phyloP scores from a whole-genome alignment of 2,888 invertebrate genomes.

The Lasioglossum oenotherae region DNA sequence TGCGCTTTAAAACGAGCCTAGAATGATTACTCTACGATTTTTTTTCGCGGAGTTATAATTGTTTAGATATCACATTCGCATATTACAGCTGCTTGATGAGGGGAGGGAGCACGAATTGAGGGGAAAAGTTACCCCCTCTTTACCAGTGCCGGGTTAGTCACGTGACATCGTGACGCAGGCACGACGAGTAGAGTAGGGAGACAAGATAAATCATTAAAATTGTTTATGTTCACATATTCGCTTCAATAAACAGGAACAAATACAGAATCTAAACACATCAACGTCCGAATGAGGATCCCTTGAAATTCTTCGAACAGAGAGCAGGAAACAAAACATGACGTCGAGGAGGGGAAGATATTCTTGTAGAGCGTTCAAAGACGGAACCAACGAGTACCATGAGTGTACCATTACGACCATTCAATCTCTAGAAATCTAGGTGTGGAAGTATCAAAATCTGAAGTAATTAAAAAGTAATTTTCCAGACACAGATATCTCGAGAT shows the following conservation, averaged over 20 bases:
- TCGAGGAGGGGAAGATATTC: neutral
- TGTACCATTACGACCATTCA: too few species aligned
- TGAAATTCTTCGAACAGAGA: neutral
- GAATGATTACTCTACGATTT: too few species aligned
- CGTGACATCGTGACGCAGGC: too few species aligned
- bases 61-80: too few species aligned
- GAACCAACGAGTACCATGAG: neutral
- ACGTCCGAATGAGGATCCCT: neutral
- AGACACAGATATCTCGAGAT: neutral
- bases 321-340: neutral
- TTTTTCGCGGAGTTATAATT: too few species aligned
- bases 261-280: neutral
- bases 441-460: neutral
- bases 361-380: neutral
- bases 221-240: neutral
- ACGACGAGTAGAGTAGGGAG: too few species aligned
- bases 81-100: too few species aligned
- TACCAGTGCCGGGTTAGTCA: too few species aligned
- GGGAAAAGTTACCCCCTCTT: too few species aligned
- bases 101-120: too few species aligned
- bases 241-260: neutral
- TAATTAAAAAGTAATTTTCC: neutral
- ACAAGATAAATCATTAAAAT: neutral
- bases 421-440: neutral
- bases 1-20: too few species aligned